phyloP scores from a whole-genome alignment of 2,797 vertebrate genomes.

The Schizopygopsis pylzovi region DNA sequence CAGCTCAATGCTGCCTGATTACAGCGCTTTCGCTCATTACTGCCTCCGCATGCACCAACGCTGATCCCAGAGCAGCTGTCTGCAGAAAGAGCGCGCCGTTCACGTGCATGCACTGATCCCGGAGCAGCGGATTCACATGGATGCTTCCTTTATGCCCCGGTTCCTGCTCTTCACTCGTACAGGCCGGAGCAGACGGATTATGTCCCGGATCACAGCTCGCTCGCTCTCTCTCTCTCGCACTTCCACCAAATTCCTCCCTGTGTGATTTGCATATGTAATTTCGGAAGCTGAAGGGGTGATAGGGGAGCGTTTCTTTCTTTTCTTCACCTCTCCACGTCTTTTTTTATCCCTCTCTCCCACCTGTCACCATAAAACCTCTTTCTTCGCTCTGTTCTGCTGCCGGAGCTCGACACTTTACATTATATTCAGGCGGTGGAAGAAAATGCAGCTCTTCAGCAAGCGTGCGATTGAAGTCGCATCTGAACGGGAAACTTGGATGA shows the following conservation, averaged over 20 bases:
- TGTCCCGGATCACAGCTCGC: conserved; percentile 57
- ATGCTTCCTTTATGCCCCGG: conserved; percentile 93
- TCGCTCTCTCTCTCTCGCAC: conserved; percentile 28
- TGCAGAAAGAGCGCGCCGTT: conserved; percentile 85
- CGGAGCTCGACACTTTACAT: not conserved
- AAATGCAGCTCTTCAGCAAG: not conserved
- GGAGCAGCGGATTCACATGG: conserved; percentile 96
- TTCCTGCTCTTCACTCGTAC: conserved; percentile 75
- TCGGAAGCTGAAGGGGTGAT: conserved; percentile 51
- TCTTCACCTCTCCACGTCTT: conserved; percentile 29
- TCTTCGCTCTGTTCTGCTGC: conserved; percentile 19
- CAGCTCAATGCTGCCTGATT: conserved; percentile 99
- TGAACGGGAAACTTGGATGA: conserved; percentile 3
- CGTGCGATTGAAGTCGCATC: conserved; percentile 1
- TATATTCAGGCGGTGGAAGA: not conserved
- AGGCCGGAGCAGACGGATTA: conserved; percentile 68
- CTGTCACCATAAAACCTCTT: conserved; percentile 34
- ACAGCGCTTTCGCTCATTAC: conserved; percentile 76
- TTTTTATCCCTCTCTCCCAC: conserved; percentile 42
- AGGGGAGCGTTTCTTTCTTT: conserved; percentile 43
- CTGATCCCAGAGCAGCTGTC: conserved; percentile 99
- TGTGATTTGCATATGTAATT: conserved; percentile 62
- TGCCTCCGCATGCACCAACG: conserved; percentile 48
- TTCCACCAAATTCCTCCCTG: conserved; percentile 55
- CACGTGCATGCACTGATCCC: conserved; percentile 83